Percentiles rank a stretch among this genome's conserved stretches.
phyloP scores from a whole-genome alignment of 64 coral and sea anemone species.

The Exaiptasia diaphana region DNA sequence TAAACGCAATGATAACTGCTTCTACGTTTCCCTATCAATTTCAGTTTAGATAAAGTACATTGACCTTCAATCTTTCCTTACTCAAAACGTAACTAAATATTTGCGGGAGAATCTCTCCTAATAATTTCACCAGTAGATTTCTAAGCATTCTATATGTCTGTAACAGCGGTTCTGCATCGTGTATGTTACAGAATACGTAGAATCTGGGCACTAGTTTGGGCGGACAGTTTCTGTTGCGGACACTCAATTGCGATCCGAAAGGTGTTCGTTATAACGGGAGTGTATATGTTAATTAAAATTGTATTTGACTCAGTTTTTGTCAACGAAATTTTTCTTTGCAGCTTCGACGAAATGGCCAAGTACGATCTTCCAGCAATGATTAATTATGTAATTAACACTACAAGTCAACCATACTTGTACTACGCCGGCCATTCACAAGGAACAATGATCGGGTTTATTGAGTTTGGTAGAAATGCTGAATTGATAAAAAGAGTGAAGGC shows the following conservation, averaged over 20 bases:
- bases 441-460: constrained; percentile 68
- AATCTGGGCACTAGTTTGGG: too few species aligned
- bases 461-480: constrained; percentile 53
- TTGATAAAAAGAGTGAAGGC: constrained; percentile 68
- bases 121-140: too few species aligned
- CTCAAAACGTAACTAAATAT: too few species aligned
- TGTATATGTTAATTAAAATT: too few species aligned
- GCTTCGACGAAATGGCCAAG: constrained; percentile 86
- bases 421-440: constrained; percentile 81
- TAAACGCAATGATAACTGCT: background rate
- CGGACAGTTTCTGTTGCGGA: too few species aligned
- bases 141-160: too few species aligned
- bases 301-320: too few species aligned
- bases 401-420: constrained; percentile 53
- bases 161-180: too few species aligned
- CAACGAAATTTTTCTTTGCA: constrained; percentile 5
- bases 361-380: constrained; percentile 90
- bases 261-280: too few species aligned
- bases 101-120: too few species aligned
- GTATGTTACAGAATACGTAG: too few species aligned
- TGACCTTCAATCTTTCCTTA: background rate
- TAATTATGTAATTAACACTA: constrained; percentile 55
- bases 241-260: too few species aligned
- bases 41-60: background rate
- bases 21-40: background rate